These are phyloP conservation scores for Hypercompe scribonia DNA, from an alignment of 2,888 invertebrate genomes.

Conservation along the genomic window DNA sequence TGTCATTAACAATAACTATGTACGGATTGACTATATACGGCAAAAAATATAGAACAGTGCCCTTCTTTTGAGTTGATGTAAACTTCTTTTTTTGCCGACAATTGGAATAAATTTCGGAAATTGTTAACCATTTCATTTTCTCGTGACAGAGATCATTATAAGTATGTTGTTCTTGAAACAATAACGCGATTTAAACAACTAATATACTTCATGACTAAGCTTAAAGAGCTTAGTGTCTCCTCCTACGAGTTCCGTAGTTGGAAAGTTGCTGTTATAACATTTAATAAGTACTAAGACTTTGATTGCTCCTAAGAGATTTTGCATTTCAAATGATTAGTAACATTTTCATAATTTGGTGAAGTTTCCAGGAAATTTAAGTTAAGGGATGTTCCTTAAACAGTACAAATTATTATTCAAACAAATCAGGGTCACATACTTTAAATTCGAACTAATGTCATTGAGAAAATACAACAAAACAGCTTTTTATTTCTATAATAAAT, in stretches of 20 bases:
- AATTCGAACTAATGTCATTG: background rate
- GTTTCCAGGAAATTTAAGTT: background rate
- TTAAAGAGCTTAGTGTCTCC: background rate
- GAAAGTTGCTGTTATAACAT: conserved; percentile 10
- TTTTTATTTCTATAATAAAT: too few relatives aligned
- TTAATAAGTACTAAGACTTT: conserved; percentile 2
- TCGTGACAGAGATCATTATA: background rate
- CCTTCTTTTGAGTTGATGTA: background rate
- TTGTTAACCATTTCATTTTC: background rate
- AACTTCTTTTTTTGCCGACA: background rate
- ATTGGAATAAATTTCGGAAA: background rate
- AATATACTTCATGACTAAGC: background rate
- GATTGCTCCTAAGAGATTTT: background rate
- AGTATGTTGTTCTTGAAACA: background rate
- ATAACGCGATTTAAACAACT: background rate
- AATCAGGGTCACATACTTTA: background rate
- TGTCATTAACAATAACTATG: background rate
- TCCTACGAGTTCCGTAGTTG: background rate
- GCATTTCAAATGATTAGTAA: background rate
- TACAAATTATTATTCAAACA: background rate
- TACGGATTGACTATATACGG: background rate
- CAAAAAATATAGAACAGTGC: background rate
- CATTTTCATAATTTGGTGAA: background rate
- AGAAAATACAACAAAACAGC: background rate
- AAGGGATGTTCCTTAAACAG: background rate